Base-by-base conservation (phyloP, 2,888 invertebrate genomes). In the Ichneumoninae sp. region DNA sequence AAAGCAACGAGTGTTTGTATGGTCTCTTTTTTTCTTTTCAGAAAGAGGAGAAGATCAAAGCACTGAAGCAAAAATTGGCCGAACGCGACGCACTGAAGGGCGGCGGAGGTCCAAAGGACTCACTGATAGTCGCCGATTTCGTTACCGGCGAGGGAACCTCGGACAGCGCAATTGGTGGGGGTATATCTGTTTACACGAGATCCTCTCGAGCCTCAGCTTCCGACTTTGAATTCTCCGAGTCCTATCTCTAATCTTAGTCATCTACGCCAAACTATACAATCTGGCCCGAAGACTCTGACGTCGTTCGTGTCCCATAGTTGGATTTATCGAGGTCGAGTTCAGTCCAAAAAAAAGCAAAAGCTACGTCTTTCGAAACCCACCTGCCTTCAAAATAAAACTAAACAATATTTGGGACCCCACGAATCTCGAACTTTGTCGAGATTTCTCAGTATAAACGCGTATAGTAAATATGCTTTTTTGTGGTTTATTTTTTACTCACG, bases 31-130 rank as follows among this genome's bases (percentile, higher is more conserved):
- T 68, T 69, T 50, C 26, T 80, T 74, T 84, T 40, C 95, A 98
- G 97, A 98, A 98, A 95, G 98, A 98, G 94, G 98, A 98, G 92
- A 97, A 97, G 92, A 97, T 98, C 87, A 96, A 97, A 86, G 95
- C 96, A 89, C 95, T 98, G 89, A 97, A 97, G 92, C 96, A 97
- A 93, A 96, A 97, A 90, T 94, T 98, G 87, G 96, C 96, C 74
- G 98, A 98, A 93, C 96, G 96, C 72, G 97, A 97, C 89, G 95
- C 96, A 47, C 90, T 93, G 57, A 93, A 92, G 54, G 94, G 94
- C 80, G 91, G 96, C 93, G 91, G 94, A 92, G 86, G 86, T 86
- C 90, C 91, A 96, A 97, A 97, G 95, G 96, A 96, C 93, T 95
- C 95, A 92, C 94, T 95, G 90, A 96, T 96, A 92, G 95, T 96